Base-by-base conservation (phyloP, 2,113 vertebrate species). In the Apteryx owenii region DNA sequence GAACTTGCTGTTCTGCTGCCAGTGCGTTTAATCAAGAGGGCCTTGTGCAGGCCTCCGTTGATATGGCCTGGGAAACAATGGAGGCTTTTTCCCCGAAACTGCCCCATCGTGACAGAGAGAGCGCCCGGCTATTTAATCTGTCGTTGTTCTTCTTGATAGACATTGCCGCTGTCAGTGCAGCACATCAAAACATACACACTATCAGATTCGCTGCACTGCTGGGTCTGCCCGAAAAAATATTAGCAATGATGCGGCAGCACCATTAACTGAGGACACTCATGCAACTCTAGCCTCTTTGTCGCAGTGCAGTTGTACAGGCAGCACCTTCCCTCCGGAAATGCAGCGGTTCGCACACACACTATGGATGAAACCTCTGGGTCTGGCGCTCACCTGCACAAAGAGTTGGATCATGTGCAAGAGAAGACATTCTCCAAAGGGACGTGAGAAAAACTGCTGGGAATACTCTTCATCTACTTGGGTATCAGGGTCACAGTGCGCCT, bases 1-100 rank as follows among this genome's bases (percentile, higher is more conserved):
- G 97, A 97, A 97, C 95, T 97, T 95, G 97, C 94, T 96, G 87
- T 96, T 97, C 97, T 50, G 58, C 87, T 97, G 87, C 97, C 97
- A 96, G 97, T 92, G 97, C 73, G 25, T 97, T 97, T 98, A 94
- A 97, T 95, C 97, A 97, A 89, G 56, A 96, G 96, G 91, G 91
- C 92, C 89, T 92, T 92, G 90, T 95, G 92, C 70, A 91, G 92
- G 93, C 81, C 88, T 88, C 8, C 19, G 91, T 93, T 50, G 29
- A 96, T 73, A 97, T 11, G 85, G 88, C 87, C 17, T 1, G 31
- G 92, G 87, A 93, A 98, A 96, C 96, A 98, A 95, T 81, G 79
- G 70, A 75, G 79, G 97, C 93, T 89, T 96, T 94, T 95, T 97
- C 82, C 89, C 93, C 8, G 0, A 23, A 84, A 90, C 82, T 92